Percentiles rank a stretch among this genome's conserved stretches.
Evolutionary conservation across 1,140 invertebrate species (phyloP).

Genomic region (Piezodorus guildinii): DNA sequence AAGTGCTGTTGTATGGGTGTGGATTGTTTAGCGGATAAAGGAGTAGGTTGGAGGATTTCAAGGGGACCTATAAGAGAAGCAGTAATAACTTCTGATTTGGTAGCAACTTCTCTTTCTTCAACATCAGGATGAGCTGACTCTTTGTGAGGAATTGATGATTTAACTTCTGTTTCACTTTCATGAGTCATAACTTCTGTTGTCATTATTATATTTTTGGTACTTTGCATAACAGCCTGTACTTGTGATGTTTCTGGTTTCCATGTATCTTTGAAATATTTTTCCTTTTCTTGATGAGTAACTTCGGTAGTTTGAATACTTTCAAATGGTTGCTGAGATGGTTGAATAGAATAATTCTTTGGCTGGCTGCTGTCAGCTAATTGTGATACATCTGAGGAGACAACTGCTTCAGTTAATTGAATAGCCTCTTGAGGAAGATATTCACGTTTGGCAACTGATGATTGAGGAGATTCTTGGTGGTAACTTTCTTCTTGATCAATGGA

Average conservation of each 20-base stretch:
- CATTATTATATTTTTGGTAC: slow-evolving; percentile 38
- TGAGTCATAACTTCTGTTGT: slow-evolving; percentile 38
- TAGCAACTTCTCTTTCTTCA: slow-evolving; percentile 33
- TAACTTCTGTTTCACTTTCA: slow-evolving; percentile 33
- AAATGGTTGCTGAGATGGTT: slow-evolving; percentile 27
- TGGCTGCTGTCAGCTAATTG: slow-evolving; percentile 30
- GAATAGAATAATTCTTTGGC: slow-evolving; percentile 26
- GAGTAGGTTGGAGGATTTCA: slow-evolving; percentile 29
- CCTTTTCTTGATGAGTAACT: slow-evolving; percentile 33
- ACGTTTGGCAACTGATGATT: slow-evolving; percentile 27
- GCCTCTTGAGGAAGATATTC: slow-evolving; percentile 26
- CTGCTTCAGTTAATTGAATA: slow-evolving; percentile 24
- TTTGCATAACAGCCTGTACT: slow-evolving; percentile 35
- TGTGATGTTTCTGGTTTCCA: slow-evolving; percentile 31
- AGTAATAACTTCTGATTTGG: slow-evolving; percentile 36
- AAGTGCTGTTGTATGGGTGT: slow-evolving; percentile 38
- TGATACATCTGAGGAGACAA: slow-evolving; percentile 27
- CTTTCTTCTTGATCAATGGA: slow-evolving; percentile 34
- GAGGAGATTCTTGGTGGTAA: slow-evolving; percentile 29
- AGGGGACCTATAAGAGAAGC: slow-evolving; percentile 33
- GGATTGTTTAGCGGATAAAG: slow-evolving; percentile 33
- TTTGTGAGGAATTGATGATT: slow-evolving; percentile 32
- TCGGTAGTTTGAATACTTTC: slow-evolving; percentile 32
- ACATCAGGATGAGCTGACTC: slow-evolving; percentile 32
- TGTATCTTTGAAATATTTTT: slow-evolving; percentile 31